Evolutionary conservation across 1,140 invertebrate species (phyloP).

Genomic region (Drosophila persimilis): DNA sequence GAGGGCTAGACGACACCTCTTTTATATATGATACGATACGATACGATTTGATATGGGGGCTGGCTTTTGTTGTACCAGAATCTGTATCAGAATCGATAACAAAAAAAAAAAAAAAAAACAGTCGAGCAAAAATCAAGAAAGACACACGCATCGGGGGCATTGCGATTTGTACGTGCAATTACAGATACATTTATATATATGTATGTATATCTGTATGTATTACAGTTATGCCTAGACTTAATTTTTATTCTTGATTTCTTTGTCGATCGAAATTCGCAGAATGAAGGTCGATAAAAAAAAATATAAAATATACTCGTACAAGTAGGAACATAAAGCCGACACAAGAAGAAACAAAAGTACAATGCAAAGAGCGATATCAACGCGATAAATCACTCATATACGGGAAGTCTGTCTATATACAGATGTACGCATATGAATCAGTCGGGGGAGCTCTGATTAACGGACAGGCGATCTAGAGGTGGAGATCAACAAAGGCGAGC

Average conservation of each 20-base stretch:
- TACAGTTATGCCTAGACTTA: constrained; percentile 14
- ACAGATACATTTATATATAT: constrained; percentile 20
- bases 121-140: constrained; percentile 24
- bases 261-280: constrained; percentile 42
- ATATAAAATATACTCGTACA: constrained; percentile 16
- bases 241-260: constrained; percentile 40
- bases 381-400: constrained; percentile 46
- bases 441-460: no score
- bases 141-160: constrained; percentile 20
- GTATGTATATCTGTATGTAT: constrained; percentile 1
- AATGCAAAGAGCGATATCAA: constrained; percentile 48
- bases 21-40: background rate
- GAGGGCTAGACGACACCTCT: no score
- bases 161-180: constrained; percentile 50
- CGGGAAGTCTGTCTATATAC: constrained; percentile 23
- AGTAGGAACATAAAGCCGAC: constrained; percentile 22
- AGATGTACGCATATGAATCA: background rate
- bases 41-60: constrained; percentile 10
- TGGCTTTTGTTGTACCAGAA: no score
- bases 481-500: background rate
- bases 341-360: constrained; percentile 44
- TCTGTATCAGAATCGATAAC: constrained; percentile 31
- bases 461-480: background rate
- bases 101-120: constrained; percentile 6
- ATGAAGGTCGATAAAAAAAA: constrained; percentile 44